phyloP scores from a whole-genome alignment of 2,888 invertebrate genomes.

The Caenorhabditis wallacei region DNA sequence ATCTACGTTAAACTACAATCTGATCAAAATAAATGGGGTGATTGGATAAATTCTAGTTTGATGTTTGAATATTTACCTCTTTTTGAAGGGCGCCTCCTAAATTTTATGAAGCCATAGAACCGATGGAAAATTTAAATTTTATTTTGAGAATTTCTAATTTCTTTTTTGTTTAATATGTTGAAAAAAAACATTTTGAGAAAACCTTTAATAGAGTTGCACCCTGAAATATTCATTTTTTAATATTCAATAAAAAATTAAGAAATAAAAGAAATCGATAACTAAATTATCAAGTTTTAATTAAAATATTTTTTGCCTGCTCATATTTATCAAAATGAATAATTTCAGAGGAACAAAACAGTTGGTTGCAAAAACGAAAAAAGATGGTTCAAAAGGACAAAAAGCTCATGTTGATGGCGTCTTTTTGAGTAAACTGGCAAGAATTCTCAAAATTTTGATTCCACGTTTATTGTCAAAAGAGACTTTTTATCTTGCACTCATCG shows the following conservation, averaged over 20 bases:
- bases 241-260: too few species aligned
- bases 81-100: too few species aligned
- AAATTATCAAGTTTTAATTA: too few species aligned
- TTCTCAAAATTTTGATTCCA: slow-evolving; percentile 78
- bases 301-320: too few species aligned
- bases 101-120: too few species aligned
- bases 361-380: slow-evolving; percentile 48
- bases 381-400: slow-evolving; percentile 54
- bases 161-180: too few species aligned
- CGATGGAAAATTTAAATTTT: too few species aligned
- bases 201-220: background rate
- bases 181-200: background rate
- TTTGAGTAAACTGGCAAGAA: slow-evolving; percentile 72
- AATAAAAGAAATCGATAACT: too few species aligned
- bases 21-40: slow-evolving; percentile 3
- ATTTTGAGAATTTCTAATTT: too few species aligned
- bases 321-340: too few species aligned
- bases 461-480: slow-evolving; percentile 76
- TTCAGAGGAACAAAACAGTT: slow-evolving; percentile 56
- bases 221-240: too few species aligned
- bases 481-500: slow-evolving; percentile 85
- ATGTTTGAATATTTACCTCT: too few species aligned
- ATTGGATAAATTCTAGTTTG: background rate
- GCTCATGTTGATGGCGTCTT: slow-evolving; percentile 75
- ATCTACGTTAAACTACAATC: slow-evolving; percentile 17